Evolutionary conservation across 1,140 invertebrate species (phyloP).

Genomic region (Zaprionus ornatus): DNA sequence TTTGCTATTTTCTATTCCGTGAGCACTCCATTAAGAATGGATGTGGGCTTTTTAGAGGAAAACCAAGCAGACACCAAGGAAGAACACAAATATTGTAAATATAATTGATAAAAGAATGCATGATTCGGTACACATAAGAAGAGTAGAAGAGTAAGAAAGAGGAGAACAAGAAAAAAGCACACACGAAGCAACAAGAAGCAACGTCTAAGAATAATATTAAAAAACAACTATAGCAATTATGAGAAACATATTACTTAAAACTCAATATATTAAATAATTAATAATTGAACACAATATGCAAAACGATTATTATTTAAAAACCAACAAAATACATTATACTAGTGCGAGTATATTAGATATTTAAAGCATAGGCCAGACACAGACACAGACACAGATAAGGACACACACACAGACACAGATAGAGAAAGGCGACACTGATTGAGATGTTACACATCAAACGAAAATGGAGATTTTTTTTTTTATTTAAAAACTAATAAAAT

Average conservation of each 20-base stretch:
- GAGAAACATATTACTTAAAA: constrained; percentile 67
- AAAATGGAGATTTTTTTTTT: constrained; percentile 55
- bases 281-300: constrained; percentile 61
- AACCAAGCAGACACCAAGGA: constrained; percentile 17
- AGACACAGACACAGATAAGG: too few species aligned
- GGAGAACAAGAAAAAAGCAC: constrained; percentile 19
- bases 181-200: constrained; percentile 25
- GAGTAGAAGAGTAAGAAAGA: background rate
- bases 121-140: constrained; percentile 11
- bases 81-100: constrained; percentile 49
- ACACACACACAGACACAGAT: background rate
- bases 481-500: constrained; percentile 21
- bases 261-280: constrained; percentile 58
- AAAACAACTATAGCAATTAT: constrained; percentile 76
- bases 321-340: background rate
- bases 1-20: background rate
- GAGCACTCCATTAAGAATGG: background rate
- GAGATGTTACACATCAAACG: constrained; percentile 64
- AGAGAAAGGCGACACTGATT: constrained; percentile 40
- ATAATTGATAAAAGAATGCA: constrained; percentile 23
- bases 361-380: constrained; percentile 6
- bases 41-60: background rate
- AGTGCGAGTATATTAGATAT: constrained; percentile 42
- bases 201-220: constrained; percentile 68
- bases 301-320: constrained; percentile 53